A percentile compares a stretch with the other conserved stretches of the same genome.
These are phyloP conservation scores for Harpagifer antarcticus DNA, from an alignment of 2,797 vertebrate species.

Conservation along the genomic window DNA sequence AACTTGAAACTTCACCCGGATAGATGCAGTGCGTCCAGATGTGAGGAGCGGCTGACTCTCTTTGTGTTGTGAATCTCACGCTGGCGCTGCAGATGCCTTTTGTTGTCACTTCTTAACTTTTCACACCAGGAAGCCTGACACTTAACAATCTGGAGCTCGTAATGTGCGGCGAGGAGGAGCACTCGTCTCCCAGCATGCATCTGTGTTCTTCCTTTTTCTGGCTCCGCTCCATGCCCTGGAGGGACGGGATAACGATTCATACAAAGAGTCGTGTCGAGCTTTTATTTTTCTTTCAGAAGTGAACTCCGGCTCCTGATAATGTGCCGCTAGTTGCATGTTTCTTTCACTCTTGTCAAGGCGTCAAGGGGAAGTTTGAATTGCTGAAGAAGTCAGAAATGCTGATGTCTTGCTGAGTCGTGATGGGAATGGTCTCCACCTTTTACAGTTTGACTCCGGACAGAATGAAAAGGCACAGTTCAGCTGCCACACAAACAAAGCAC, in stretches of 20 bases:
- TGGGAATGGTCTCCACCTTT: conserved; percentile 33
- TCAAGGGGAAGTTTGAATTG: conserved; percentile 41
- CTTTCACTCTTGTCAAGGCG: conserved; percentile 39
- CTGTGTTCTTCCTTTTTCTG: conserved; percentile 38
- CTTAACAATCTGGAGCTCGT: conserved; percentile 78
- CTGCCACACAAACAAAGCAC: conserved; percentile 7
- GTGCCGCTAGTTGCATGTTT: conserved; percentile 39
- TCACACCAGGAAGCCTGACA: conserved; percentile 69
- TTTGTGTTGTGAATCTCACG: conserved; percentile 58
- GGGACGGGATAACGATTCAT: conserved; percentile 71
- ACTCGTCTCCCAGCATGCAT: conserved; percentile 67
- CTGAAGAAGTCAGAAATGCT: conserved; percentile 60
- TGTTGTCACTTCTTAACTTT: conserved; percentile 74
- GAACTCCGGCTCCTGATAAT: conserved; percentile 37
- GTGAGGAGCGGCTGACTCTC: conserved; percentile 43
- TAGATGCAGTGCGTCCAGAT: conserved; percentile 64
- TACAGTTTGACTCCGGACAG: conserved; percentile 27
- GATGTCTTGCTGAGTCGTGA: conserved; percentile 44
- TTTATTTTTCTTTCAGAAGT: conserved; percentile 22
- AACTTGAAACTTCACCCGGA: neutral
- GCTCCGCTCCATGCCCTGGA: conserved; percentile 56
- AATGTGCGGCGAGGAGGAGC: conserved; percentile 60
- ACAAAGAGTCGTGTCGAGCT: conserved; percentile 39
- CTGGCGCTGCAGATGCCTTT: conserved; percentile 70
- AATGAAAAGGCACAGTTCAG: conserved; percentile 60